Evolutionary conservation across 1,140 invertebrate genomes (phyloP), one percentile per base, ranked within the genome.

Genomic region (Saccostrea cuccullata): DNA sequence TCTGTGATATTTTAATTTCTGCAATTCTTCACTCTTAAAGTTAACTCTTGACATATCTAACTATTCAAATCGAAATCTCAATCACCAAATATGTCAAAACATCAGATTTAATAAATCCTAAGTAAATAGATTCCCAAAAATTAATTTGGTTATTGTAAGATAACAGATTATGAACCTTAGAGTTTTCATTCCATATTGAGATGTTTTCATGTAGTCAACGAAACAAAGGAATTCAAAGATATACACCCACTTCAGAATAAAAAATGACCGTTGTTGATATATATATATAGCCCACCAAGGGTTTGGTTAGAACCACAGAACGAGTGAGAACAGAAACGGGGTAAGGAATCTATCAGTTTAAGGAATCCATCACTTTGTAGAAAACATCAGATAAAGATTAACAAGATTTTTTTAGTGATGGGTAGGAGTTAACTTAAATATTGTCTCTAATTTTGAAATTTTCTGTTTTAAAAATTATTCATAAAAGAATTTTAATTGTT

Each of bases 111-210:
- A 77, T 77, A 77, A 77, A 77, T 77, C 70, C 26, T 77, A 77
- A 17, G 26, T 26, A 77, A 77, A 77, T 77, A 77, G 70, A 77
- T 77, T 77, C 70, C 26, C 26, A 77, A 77, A 77, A 77, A 77
- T 77, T 77, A 77, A 36, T 77, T 77, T 30, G 70, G 70, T 77
- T 77, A 77, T 77, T 77, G 70, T 77, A 77, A 77, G 70, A 77
- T 30, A 30, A 77, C 20, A 67, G 60, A 67, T 67, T 67, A 36
- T 77, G 70, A 77, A 77, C 26, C 70, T 6, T 26, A 26, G 23
- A 15, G 70, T 77, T 77, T 77, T 77, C 70, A 36, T 26, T 77
- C 13, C 70, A 77, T 77, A 30, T 77, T 77, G 70, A 77, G 30
- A 77, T 77, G 70, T 36, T 77, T 30, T 77, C 23, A 77, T 77